phyloP scores from a whole-genome alignment of 2,888 invertebrate species.

The Rhodophaea formosa region DNA sequence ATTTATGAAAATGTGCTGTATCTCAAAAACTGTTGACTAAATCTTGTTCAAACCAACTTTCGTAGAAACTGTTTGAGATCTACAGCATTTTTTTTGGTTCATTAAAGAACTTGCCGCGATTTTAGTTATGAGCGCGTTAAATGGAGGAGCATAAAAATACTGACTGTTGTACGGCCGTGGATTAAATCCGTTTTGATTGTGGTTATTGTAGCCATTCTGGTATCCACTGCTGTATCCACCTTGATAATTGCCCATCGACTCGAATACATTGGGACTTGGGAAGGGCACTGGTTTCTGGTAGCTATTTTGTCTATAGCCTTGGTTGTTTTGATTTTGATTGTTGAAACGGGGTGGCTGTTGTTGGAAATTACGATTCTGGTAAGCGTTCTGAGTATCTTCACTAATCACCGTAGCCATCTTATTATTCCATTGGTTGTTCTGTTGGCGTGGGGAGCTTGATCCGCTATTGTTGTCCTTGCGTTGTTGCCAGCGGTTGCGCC shows the following conservation, averaged over 20 bases:
- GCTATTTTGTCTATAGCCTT: slow-evolving; percentile 69
- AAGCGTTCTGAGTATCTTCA: slow-evolving; percentile 57
- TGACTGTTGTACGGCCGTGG: slow-evolving; percentile 72
- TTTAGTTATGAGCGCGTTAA: background rate
- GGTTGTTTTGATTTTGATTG: slow-evolving; percentile 68
- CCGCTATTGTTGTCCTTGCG: slow-evolving; percentile 79
- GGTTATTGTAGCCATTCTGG: slow-evolving; percentile 74
- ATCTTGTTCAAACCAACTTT: too few relatives aligned
- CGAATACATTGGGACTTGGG: slow-evolving; percentile 81
- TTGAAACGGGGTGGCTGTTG: slow-evolving; percentile 77
- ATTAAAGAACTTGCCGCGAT: too few relatives aligned
- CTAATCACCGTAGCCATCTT: slow-evolving; percentile 63
- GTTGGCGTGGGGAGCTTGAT: slow-evolving; percentile 74
- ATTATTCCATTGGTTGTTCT: slow-evolving; percentile 77
- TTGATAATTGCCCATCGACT: slow-evolving; percentile 80
- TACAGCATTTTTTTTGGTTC: too few relatives aligned
- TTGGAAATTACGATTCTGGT: slow-evolving; percentile 59
- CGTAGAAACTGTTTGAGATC: too few relatives aligned
- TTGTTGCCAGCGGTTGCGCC: slow-evolving; percentile 83
- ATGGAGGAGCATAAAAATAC: slow-evolving; percentile 29
- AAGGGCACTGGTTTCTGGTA: slow-evolving; percentile 80
- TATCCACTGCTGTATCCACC: slow-evolving; percentile 77
- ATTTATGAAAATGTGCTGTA: too few relatives aligned
- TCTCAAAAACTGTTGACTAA: too few relatives aligned
- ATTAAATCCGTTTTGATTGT: slow-evolving; percentile 71